Evolutionary conservation across 2,888 invertebrate species (phyloP), one percentile per base, ranked within the genome.

Genomic region (Desoria tigrina): DNA sequence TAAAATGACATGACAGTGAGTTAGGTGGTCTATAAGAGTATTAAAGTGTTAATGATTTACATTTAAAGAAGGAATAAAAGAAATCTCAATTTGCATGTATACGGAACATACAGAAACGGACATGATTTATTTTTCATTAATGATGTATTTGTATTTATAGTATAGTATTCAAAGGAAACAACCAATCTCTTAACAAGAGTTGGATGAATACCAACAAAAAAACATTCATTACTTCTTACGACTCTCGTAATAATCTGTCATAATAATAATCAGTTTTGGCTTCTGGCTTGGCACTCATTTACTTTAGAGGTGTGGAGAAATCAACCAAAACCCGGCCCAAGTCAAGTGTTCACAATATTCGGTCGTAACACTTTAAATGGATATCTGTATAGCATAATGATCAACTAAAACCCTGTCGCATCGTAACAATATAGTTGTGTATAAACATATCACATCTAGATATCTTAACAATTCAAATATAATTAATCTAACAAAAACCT

Each of bases 391-490:
- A 7, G 11, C 4, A 7, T 32, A 32, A 32, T 4, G 32, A 32
- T 32, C 11, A 11, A 32, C 32, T 32, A 4, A 32, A n/a, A 32
- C 32, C 32, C 32, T 11, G 32, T 32, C 32, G 11, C 32, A 45
- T 45, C 16, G 6, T 9, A 45, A n/a, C 6, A 45, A 16, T 45
- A 45, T 45, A 45, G 45, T 16, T 45, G 21, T 39, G 9, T 45
- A 45, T 18, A n/a, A 16, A 18, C 21, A 45, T 45, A 45, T 45
- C 45, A 45, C 45, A 45, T 11, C 45, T 45, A 45, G 45, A 21
- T n/a, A 45, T 45, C 45, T 45, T 45, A 45, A 45, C 21, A 45
- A 45, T 45, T 45, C 6, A n/a, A n/a, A n/a, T n/a, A n/a, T n/a
- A n/a, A 45, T 45, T 45, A 45, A 45, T 45, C 45, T 45, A 45